phyloP scores from a whole-genome alignment of 2,797 vertebrate genomes.

The Sphenopsis melanotis region DNA sequence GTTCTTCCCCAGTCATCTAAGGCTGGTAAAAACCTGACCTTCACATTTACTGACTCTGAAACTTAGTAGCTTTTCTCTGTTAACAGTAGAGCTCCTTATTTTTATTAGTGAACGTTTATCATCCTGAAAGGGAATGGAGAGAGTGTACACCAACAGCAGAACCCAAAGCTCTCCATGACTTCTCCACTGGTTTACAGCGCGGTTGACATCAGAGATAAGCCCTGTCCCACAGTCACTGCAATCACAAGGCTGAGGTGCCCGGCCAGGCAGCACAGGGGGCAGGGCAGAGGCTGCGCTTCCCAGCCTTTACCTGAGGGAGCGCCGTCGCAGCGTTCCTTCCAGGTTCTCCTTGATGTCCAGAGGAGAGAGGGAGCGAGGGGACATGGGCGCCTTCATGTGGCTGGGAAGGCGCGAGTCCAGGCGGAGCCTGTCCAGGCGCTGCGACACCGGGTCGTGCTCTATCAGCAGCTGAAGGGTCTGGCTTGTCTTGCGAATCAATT shows the following conservation, averaged over 20 bases:
- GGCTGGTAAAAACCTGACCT: background rate
- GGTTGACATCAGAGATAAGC: background rate
- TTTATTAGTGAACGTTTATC: background rate
- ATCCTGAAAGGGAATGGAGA: background rate
- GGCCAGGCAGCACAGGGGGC: background rate
- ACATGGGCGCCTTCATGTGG: constrained; percentile 77
- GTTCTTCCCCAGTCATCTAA: background rate
- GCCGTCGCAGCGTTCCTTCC: constrained; percentile 85
- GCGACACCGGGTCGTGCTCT: constrained; percentile 91
- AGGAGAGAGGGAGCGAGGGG: constrained; percentile 72
- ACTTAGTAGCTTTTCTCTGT: background rate
- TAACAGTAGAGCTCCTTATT: background rate
- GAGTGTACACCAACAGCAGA: background rate
- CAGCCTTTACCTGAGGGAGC: constrained; percentile 84
- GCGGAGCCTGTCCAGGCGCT: constrained; percentile 84
- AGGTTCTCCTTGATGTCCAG: constrained; percentile 84
- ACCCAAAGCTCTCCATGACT: background rate
- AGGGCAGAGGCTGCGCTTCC: background rate
- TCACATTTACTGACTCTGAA: background rate
- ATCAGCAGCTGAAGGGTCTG: constrained; percentile 92
- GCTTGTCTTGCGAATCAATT: constrained; percentile 87
- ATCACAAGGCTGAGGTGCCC: background rate
- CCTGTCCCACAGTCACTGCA: accelerated
- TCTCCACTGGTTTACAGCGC: background rate
- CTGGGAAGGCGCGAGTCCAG: constrained; percentile 77